Base-by-base conservation (phyloP, 1,140 invertebrate species). In the Dufourea novaeangliae region DNA sequence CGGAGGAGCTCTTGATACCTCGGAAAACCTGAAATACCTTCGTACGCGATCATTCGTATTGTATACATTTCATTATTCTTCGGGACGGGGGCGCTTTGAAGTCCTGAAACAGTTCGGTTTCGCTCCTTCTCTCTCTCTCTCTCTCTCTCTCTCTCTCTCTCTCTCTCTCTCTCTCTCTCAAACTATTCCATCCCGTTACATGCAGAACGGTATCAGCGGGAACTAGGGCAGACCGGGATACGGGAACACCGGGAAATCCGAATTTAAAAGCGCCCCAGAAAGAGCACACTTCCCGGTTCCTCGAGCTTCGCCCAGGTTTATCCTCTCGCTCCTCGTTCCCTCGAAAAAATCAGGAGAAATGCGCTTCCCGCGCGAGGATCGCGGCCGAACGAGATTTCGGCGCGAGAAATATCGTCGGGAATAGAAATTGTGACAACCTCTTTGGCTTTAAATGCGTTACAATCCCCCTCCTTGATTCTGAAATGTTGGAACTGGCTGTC, bases 211-310 rank as follows among this genome's bases (percentile, higher is more conserved):
- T 59, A 76, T 76, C 73, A 69, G 54, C 32, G 22, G 32, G 39
- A 76, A 76, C 39, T 69, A 76, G 73, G 73, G 54, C 73, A 69
- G 29, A 25, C 64, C 39, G 54, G 64, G 66, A 76, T 76, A 69
- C 73, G 39, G 54, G 62, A 56, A 74, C 61, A 66, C 32, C 34
- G 59, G 70, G 39, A 75, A 68, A 75, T 69, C 56, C 73, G 66
- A 76, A 76, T 76, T 76, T 69, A 69, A 76, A 76, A 76, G 66
- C 66, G 73, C 68, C 73, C 73, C 66, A 59, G 73, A 76, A 76
- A 76, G 73, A 59, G 57, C 29, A 56, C 14, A 2, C 22, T 32
- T n/a, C n/a, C 14, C 17, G 72, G n/a, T 34, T 56, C 34, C 20
- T 25, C 27, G 64, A 37, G 34, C 52, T 46, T n/a, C 39, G 39